Conservation (phyloP, 2,797 vertebrate genomes). For the Diglossa cyanea region DNA sequence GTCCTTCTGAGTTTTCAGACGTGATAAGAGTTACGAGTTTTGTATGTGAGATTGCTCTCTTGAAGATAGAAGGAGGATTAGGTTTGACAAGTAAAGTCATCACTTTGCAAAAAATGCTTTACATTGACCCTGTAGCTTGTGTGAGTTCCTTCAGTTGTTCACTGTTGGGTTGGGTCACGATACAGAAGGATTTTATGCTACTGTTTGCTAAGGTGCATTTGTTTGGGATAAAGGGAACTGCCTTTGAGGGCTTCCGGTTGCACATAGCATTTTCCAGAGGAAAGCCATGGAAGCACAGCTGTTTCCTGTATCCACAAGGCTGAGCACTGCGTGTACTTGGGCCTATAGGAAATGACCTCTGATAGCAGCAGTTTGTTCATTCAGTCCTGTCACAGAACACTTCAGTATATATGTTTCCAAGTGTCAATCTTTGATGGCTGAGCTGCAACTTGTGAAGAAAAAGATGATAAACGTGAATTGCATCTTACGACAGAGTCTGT, state of each 20-base stretch:
- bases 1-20: neutral
- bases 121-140: neutral
- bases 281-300: neutral
- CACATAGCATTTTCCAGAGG: neutral
- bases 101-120: neutral
- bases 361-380: neutral
- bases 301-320: neutral
- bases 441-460: neutral
- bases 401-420: neutral
- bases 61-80: neutral
- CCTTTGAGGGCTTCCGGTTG: neutral
- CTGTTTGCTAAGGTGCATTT: neutral
- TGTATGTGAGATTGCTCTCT: neutral
- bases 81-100: neutral
- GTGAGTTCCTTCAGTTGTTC: neutral
- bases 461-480: neutral
- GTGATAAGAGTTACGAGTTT: neutral
- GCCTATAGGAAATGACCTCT: neutral
- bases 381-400: neutral
- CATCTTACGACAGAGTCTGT: neutral
- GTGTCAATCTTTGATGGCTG: neutral
- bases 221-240: neutral
- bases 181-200: neutral
- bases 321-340: fast-evolving
- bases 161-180: neutral